Base-by-base conservation (phyloP, 2,888 invertebrate species). In the Himalopsyche japonica region DNA sequence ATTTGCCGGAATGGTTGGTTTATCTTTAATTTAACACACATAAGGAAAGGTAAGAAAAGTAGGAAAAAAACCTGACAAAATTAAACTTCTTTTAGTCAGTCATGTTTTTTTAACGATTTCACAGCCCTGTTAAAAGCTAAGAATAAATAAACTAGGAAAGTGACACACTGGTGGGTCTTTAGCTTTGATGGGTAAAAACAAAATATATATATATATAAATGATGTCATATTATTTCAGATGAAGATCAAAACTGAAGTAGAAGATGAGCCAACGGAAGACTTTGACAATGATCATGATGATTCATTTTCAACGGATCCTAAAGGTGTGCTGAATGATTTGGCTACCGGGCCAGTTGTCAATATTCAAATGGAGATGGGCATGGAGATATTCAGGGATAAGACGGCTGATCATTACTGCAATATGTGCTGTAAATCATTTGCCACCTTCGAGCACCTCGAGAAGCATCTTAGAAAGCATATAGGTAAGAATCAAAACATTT, bases 371-470 rank as follows among this genome's bases (percentile, higher is more conserved):
- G 24, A 77, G 18, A 34, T 80, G 43, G 82, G 76, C 10, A 76
- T 79, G 57, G 82, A 80, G 18, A 80, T 80, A 27, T 70, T 70
- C 24, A 49, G 64, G 4, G 82, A 79, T 15, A 70, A 81, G 7
- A 78, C 80, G 64, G 30, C 47, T 15, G 37, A 64, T 30, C 80
- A 86, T 24, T 88, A 88, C 43, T 92, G 92, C 87, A 87, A 88
- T 48, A 89, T 91, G 87, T 92, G 92, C 87, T 90, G 90, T 78
- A 88, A 89, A 83, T 88, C 88, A 83, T 89, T 89, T 83, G 89
- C 89, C 87, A 90, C 90, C 88, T 91, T 90, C 89, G 90, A 90
- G 87, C 90, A 90, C 81, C 88, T 91, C 86, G 87, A 88, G 81
- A 87, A 86, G 79, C 92, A 92, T 87, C 88, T 90, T 80, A 78